Base-by-base conservation (phyloP, 2,888 invertebrate species). In the Drosophila quinaria region DNA sequence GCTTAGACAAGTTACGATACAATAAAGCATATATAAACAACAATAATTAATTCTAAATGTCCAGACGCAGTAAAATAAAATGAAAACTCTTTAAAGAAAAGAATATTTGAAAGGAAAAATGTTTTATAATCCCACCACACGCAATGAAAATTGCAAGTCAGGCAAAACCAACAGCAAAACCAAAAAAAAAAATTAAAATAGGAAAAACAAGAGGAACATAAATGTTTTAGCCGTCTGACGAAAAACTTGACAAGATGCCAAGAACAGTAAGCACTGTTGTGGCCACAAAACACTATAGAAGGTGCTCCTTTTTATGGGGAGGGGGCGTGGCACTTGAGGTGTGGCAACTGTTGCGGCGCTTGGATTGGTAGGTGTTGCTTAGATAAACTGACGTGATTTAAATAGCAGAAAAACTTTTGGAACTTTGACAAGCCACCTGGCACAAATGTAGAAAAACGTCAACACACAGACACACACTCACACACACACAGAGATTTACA, bases 331-430 rank as follows among this genome's bases (percentile, higher is more conserved):
- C 59, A 22, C 47, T 52, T 15, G 75, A 51, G 78, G 80, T 71
- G 75, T 70, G 75, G 80, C 80, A 75, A 73, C 75, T 70, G 80
- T 70, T 80, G 76, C 74, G 58, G 51, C 52, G 35, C 52, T 56
- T 58, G 76, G 69, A 60, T 64, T 74, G 63, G 62, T 55, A 68
- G 65, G 72, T 86, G 86, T 74, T 82, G 84, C 79, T 86, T 86
- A 85, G 88, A 88, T 85, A 88, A 86, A 86, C 83, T 88, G 89
- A 66, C 88, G 78, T 83, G 89, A 88, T 88, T 88, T 88, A 85
- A 85, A 88, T 83, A 83, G 81, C 74, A 77, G 84, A 88, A 85
- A 85, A 87, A 86, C 89, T 84, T 88, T 75, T 62, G 55, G 46
- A 73, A 31, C 64, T 47, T 66, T 62, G 80, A 60, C 70, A 68